Conservation (phyloP, 2,888 invertebrate genomes). For the Aricia artaxerxes region DNA sequence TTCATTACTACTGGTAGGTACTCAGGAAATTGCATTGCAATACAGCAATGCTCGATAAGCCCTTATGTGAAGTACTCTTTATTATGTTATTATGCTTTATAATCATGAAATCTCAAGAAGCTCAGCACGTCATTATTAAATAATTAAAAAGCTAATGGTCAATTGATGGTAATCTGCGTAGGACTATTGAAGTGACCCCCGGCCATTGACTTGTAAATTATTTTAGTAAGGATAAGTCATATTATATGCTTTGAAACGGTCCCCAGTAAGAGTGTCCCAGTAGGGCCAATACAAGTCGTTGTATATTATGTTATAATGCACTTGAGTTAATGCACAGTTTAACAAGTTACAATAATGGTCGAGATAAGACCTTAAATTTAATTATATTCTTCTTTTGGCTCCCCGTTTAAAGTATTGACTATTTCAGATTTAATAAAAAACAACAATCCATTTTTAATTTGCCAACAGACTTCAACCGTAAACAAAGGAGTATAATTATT, state of each 20-base stretch:
- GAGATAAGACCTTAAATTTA: too few species aligned
- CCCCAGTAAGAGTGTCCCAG: not conserved
- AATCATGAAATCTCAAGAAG: constrained; percentile 14
- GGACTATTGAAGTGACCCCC: constrained; percentile 10
- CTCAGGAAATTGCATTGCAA: constrained; percentile 1
- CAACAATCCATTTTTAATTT: too few species aligned
- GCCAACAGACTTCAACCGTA: too few species aligned
- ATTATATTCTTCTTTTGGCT: too few species aligned
- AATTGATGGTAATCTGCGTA: constrained; percentile 24
- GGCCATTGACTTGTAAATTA: not conserved
- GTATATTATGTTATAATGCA: too few species aligned
- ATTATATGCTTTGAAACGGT: not conserved
- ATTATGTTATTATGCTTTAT: not conserved
- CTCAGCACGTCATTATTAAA: constrained; percentile 1
- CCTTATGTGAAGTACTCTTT: not conserved
- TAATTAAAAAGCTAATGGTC: constrained; percentile 29
- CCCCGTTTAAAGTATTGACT: too few species aligned
- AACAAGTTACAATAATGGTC: too few species aligned
- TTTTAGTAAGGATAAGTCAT: not conserved
- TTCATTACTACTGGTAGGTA: not conserved
- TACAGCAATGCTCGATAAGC: not conserved
- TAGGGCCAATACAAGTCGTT: too few species aligned
- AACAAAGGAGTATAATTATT: too few species aligned
- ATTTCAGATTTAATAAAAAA: too few species aligned
- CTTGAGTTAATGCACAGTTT: too few species aligned